Evolutionary conservation across 2,797 vertebrate species (phyloP), one percentile per base, ranked within the genome.

Genomic region (Hoplostethus mediterraneus): DNA sequence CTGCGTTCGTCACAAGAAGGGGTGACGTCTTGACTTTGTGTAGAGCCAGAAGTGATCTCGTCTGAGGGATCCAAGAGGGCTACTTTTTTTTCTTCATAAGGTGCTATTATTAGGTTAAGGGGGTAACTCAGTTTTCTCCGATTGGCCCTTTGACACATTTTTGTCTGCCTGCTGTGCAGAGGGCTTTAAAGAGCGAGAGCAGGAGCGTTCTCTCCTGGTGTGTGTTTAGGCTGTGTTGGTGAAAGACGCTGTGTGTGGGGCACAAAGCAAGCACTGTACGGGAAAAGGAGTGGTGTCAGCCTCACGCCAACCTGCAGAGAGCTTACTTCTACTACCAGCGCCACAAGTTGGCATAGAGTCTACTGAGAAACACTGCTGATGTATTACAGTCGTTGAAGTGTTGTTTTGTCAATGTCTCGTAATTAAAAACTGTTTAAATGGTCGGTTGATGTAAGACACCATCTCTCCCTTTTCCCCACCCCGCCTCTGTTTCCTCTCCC

Each of bases 181-280:
- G 5, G 12, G 52, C 56, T 85, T 79, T 67, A 66, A 82, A 78
- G 56, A 52, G 48, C 21, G 58, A 54, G 67, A 71, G 77, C 71
- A 30, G 65, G 57, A 56, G 51, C 30, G n/a, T 44, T 65, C 55
- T 80, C 56, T 70, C 55, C 54, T 60, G 40, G 57, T 51, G 63
- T 79, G 63, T 82, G 63, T 65, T 84, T 57, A 62, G 78, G 62
- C 69, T 76, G 51, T 6, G 12, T 71, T 81, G 81, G 81, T 93
- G 77, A 90, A 92, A 93, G 93, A 73, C 75, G 54, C 86, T 89
- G 90, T 95, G 91, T 95, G 87, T 77, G 79, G 63, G 66, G 69
- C 88, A 95, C 94, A 95, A 95, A 93, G 94, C 88, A 31, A 82
- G 91, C 86, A 89, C 88, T 95, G 93, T 95, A 70, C 12, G 53